Base-by-base conservation (phyloP, 23 tunicate genomes). In the Styela clava region DNA sequence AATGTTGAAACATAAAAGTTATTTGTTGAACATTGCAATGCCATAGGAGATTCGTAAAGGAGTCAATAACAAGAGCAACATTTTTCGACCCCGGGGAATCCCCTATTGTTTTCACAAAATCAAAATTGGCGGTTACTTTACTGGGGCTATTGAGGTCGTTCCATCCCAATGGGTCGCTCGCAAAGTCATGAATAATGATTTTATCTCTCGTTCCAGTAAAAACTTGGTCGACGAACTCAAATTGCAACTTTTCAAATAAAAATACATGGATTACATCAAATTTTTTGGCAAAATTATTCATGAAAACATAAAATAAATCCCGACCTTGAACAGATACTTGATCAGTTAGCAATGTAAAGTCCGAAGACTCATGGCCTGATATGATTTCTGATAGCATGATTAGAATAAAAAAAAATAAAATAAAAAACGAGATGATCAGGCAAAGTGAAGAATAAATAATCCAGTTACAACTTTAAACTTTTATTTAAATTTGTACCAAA, bases 161-260 rank as follows among this genome's bases (percentile, higher is more conserved):
- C 81, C 81, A 76, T 7, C 81, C 81, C 52, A 76, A 29, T 12
- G 81, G 81, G 30, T 76, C 81, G 19, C 64, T 37, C 35, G 28
- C 64, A 51, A 44, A 76, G 0, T 76, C 81, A 76, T 76, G 81
- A 52, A 44, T 21, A 44, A 21, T 19, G 0, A 76, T 25, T 52
- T 76, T 76, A 9, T 44, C 65, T 51, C 33, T 35, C 32, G 29
- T 7, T 5, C 34, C 35, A 26, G 77, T 19, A 3, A 26, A 24
- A 44, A 52, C 3, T 22, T 22, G 32, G 21, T 51, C 37, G 21
- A 22, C n/a, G 1, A 33, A 44, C 21, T 35, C 65, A 35, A 21
- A 31, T 25, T 25, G 64, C 52, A 52, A 52, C 16, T 76, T 76
- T 52, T 76, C 81, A 52, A 76, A 76, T 23, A 52, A 33, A 52